These are phyloP conservation scores for Heterotilapia buettikoferi DNA, from an alignment of 2,113 vertebrate genomes.

Conservation along the genomic window DNA sequence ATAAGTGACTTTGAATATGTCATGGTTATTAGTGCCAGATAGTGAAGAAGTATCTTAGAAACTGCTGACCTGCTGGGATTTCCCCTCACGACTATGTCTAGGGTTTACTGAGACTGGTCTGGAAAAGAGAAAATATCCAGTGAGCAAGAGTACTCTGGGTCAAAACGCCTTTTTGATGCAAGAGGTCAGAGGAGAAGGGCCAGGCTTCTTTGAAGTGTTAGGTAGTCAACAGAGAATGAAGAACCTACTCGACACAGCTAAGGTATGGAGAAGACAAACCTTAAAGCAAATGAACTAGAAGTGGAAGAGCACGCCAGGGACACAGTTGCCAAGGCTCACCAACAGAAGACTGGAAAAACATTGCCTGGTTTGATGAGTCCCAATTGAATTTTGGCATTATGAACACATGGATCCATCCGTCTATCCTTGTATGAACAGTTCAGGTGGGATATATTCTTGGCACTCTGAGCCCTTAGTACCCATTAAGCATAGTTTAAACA, in stretches of 20 bases:
- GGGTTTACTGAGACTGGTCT: not conserved
- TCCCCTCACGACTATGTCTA: not conserved
- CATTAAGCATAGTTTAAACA: not conserved
- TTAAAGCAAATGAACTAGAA: not conserved
- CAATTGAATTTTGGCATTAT: not conserved
- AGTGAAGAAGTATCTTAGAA: not conserved
- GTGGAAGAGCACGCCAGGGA: not conserved
- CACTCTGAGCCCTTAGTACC: not conserved
- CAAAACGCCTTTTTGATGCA: not conserved
- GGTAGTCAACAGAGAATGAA: not conserved
- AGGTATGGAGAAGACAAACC: not conserved
- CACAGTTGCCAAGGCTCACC: not conserved
- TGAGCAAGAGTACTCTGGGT: not conserved
- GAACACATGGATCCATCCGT: not conserved
- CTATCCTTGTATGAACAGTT: not conserved
- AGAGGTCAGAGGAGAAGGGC: not conserved
- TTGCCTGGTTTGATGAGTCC: not conserved
- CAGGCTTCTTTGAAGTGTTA: not conserved
- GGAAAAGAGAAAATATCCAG: not conserved
- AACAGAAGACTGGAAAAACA: not conserved
- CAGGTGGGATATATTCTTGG: not conserved
- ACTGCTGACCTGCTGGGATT: not conserved
- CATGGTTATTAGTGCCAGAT: not conserved
- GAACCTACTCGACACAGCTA: not conserved
- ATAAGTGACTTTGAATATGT: not conserved